Evolutionary conservation across 2,888 invertebrate genomes (phyloP).

Genomic region (Eustalomyia histrio): DNA sequence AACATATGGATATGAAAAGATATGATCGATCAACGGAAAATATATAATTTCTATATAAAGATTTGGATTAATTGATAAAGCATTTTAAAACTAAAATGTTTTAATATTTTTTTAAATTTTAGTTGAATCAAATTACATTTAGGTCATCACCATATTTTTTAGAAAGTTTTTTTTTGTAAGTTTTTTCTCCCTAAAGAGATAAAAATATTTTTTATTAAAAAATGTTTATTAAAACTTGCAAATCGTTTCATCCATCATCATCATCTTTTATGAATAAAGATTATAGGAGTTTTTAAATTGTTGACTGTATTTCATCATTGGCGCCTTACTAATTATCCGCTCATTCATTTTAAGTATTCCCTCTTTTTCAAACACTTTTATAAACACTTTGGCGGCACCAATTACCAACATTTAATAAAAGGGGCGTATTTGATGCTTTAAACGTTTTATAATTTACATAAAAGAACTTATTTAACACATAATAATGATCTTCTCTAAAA

Average conservation of each 20-base stretch:
- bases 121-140: neutral
- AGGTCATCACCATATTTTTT: neutral
- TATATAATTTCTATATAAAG: neutral
- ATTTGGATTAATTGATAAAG: neutral
- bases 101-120: neutral
- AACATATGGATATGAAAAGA: neutral
- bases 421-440: conserved; percentile 61
- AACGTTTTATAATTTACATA: conserved; percentile 66
- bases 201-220: neutral
- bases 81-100: neutral
- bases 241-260: conserved; percentile 24
- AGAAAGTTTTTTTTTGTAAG: conserved; percentile 9
- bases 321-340: conserved; percentile 60
- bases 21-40: conserved; percentile 24
- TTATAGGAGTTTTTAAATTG: conserved; percentile 3
- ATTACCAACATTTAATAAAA: conserved; percentile 65
- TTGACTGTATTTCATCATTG: conserved; percentile 50
- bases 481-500: conserved; percentile 29
- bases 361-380: conserved; percentile 17
- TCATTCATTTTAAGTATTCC: conserved; percentile 15
- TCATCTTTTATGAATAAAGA: conserved; percentile 2
- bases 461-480: conserved; percentile 59
- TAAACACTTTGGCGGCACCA: conserved; percentile 61
- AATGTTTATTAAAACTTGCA: conserved; percentile 14
- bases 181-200: neutral